A percentile compares a stretch with the other conserved stretches of the same genome.
These are phyloP conservation scores for Ophraella communa DNA, from an alignment of 2,888 invertebrate species.

Conservation along the genomic window DNA sequence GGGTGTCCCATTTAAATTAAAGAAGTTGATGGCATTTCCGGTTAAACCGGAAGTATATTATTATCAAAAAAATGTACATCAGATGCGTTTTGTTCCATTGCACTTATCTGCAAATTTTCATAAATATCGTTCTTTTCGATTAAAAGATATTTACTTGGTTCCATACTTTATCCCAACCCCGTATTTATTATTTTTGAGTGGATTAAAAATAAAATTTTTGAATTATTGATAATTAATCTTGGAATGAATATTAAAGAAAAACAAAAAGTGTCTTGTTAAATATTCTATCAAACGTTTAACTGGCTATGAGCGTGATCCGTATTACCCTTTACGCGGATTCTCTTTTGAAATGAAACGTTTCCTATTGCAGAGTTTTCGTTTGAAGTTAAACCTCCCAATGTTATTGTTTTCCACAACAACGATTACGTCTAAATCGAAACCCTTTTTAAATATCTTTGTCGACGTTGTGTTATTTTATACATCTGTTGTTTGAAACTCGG, in stretches of 20 bases:
- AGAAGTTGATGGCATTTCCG: too few relatives aligned
- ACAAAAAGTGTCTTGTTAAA: not conserved
- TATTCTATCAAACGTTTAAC: not conserved
- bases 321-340: not conserved
- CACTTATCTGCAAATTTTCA: too few relatives aligned
- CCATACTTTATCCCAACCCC: too few relatives aligned
- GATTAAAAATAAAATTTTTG: too few relatives aligned
- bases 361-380: not conserved
- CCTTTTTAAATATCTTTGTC: not conserved
- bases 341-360: not conserved
- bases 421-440: not conserved
- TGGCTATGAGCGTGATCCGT: not conserved
- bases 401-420: not conserved
- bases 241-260: not conserved
- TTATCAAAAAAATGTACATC: too few relatives aligned
- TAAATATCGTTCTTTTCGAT: too few relatives aligned
- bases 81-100: too few relatives aligned
- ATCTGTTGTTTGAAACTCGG: not conserved
- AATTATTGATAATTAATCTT: not conserved
- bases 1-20: too few relatives aligned
- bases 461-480: not conserved
- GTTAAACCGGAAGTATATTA: too few relatives aligned
- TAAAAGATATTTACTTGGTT: too few relatives aligned
- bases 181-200: too few relatives aligned
- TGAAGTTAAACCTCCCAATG: slow-evolving; percentile 11